phyloP scores from a whole-genome alignment of 2,888 invertebrate genomes.

The Cryptocephalus primarius region DNA sequence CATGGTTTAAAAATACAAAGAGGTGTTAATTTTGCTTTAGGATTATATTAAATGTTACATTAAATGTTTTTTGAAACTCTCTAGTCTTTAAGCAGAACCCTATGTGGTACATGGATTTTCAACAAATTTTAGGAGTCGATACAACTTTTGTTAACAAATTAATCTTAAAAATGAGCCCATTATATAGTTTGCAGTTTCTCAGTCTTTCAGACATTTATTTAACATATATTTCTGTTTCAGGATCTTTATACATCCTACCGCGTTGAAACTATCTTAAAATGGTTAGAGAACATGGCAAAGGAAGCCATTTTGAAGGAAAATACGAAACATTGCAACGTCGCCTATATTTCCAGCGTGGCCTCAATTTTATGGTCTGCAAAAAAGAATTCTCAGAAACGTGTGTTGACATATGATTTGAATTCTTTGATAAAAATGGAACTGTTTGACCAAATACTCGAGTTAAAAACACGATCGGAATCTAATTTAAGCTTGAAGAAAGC shows the following conservation, averaged over 20 bases:
- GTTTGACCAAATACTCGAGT: conserved; percentile 66
- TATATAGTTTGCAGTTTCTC: too few relatives aligned
- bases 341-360: conserved; percentile 67
- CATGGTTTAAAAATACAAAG: neutral
- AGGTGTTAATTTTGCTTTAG: too few relatives aligned
- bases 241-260: conserved; percentile 50
- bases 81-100: too few relatives aligned
- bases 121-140: too few relatives aligned
- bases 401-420: conserved; percentile 45
- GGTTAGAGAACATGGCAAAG: conserved; percentile 54
- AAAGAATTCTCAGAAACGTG: conserved; percentile 39
- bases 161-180: too few relatives aligned
- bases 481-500: conserved; percentile 68
- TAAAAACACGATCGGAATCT: conserved; percentile 60
- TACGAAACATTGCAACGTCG: conserved; percentile 37
- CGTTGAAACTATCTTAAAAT: conserved; percentile 56
- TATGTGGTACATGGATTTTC: too few relatives aligned
- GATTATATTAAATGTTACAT: too few relatives aligned
- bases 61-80: too few relatives aligned
- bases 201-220: too few relatives aligned
- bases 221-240: conserved; percentile 19
- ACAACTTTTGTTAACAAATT: too few relatives aligned
- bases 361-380: conserved; percentile 70
- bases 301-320: conserved; percentile 33
- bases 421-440: conserved; percentile 61